Evolutionary conservation across 2,113 vertebrate species (phyloP).

Genomic region (Microcebus griseorufus): DNA sequence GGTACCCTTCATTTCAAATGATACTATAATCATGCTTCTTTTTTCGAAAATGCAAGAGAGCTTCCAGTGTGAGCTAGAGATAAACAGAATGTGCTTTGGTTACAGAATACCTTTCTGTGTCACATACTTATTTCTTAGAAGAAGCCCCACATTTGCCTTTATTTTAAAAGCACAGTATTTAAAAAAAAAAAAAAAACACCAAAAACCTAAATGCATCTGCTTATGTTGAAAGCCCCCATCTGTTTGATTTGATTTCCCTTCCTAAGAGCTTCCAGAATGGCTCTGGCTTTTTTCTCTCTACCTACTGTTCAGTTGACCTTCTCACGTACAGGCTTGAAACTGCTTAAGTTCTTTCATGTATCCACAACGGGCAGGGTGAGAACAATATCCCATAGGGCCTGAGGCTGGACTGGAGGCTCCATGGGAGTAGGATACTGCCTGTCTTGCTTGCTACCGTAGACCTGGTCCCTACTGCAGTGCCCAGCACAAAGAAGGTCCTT

Average conservation of each 20-base stretch:
- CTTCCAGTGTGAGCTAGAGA: neutral
- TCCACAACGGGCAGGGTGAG: neutral
- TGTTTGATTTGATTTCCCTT: slow-evolving; percentile 37
- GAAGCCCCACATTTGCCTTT: slow-evolving; percentile 15
- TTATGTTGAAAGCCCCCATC: slow-evolving; percentile 7
- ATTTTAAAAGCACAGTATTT: slow-evolving; percentile 49
- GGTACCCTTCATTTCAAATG: neutral
- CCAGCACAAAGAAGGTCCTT: neutral
- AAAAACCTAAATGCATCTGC: slow-evolving; percentile 27
- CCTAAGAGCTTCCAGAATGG: neutral
- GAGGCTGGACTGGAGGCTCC: neutral
- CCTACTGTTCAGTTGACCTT: neutral
- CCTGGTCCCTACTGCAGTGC: neutral
- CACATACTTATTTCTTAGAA: slow-evolving; percentile 17
- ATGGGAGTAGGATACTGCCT: neutral
- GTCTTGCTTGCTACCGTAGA: neutral
- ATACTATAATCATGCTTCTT: neutral
- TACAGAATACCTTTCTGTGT: slow-evolving; percentile 19
- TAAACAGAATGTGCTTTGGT: neutral
- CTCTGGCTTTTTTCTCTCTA: neutral
- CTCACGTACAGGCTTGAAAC: neutral
- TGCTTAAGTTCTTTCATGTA: neutral
- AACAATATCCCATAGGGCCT: neutral
- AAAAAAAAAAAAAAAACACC: neutral
- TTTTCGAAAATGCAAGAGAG: neutral